Evolutionary conservation across 92 coral and sea anemone genomes (phyloP), one percentile per base, ranked within the genome.

Genomic region (Epizoanthus rinbou): DNA sequence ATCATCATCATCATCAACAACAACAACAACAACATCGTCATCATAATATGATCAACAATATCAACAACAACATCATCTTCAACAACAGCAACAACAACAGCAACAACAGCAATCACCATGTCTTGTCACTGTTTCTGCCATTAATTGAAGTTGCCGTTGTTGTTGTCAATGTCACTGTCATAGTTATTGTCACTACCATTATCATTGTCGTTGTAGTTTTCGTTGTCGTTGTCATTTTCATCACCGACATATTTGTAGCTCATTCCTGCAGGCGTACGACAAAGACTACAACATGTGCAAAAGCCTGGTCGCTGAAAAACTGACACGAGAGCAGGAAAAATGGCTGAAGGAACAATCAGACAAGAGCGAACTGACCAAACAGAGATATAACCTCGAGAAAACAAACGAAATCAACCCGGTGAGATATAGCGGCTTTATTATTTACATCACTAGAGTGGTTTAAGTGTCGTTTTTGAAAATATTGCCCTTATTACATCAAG

Each of bases 241-340:
- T 50, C 41, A 13, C 15, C 4, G 25, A 17, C 69, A 10, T 18
- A 23, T 23, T 23, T 57, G 23, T n/a, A 5, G 3, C 13, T 4
- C 57, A 28, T 57, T 50, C 56, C 66, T 60, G 73, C 80, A 96
- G 99, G 99, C 99, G 28, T 96, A 88, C 78, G 99, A 96, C 86
- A 94, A 94, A 86, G 99, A 96, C 85, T 85, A 86, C 37, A 96
- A 96, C 80, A 85, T 82, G 64, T 96, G 99, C 74, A 96, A 96
- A 67, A 96, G 99, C 65, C 90, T 96, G 71, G 72, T 92, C 39
- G 85, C 88, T 64, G 94, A 90, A 17, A 84, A 87, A 82, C 90
- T 96, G 57, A 91, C 97, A 47, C 86, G 74, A 52, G 85, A 94
- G 56, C 98, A 96, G 87, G 92, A 81, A 60, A 87, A 84, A 28